Evolutionary conservation across 35 echinoderm and acorn worm species (phyloP), one percentile per base, ranked within the genome.

Genomic region (Heliocidaris tuberculata): DNA sequence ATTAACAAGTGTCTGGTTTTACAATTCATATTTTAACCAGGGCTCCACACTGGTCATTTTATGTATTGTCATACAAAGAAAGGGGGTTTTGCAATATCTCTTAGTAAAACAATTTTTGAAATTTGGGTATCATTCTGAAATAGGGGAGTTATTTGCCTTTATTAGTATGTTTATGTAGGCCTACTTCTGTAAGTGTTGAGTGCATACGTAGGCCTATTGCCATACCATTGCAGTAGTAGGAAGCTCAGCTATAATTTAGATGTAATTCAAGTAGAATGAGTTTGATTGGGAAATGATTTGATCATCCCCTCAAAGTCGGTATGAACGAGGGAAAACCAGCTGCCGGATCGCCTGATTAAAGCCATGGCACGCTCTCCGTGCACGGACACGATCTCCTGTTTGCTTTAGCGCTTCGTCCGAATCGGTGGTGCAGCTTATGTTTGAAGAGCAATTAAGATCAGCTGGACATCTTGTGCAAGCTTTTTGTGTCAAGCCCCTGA

Each of bases 231-330:
- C 6, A 21, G 60, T 21, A 70, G 21, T 27, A 24, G 17, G 4
- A 27, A 16, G 6, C 24, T 16, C 60, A 24, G 35, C 60, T 70
- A 70, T 70, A 70, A 70, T 70, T 70, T 70, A 70, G 60, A 70
- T 24, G 65, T 78, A 78, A 78, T 78, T 78, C 65, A 78, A 78
- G 65, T 78, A 4, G 65, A 78, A 78, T 78, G 65, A 78, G 65
- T 78, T 78, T 78, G 65, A 78, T 78, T 78, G 65, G 65, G 21
- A 78, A 78, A 78, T 78, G 65, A 78, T 78, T 78, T 78, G 65
- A 78, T 78, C 65, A 19, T 24, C 65, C 65, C 65, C 65, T 7
- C 27, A 27, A 78, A 78, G 65, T 78, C 65, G 65, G 65, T 27
- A 21, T 8, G 65, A n/a, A n/a, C 65, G 19, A 78, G 65, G 21